These are phyloP conservation scores for Polymixis lichenea DNA, from an alignment of 2,888 invertebrate species.

Conservation along the genomic window DNA sequence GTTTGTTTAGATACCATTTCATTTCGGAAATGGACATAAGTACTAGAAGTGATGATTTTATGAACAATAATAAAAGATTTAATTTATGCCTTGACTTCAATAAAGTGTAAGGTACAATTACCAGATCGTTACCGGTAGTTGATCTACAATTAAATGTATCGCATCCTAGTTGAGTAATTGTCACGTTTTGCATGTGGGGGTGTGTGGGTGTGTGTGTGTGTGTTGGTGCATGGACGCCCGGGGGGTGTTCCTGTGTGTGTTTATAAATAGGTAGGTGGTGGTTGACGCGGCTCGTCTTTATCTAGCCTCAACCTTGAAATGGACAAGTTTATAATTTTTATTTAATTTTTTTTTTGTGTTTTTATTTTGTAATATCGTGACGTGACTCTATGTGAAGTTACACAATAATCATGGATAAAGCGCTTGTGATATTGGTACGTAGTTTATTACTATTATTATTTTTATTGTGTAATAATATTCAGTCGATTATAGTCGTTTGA, in stretches of 20 bases:
- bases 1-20: not conserved
- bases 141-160: conserved; percentile 59
- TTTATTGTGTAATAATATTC: not conserved
- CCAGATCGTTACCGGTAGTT: conserved; percentile 63
- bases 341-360: conserved; percentile 60
- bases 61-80: not conserved
- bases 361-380: conserved; percentile 67
- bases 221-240: conserved; percentile 58
- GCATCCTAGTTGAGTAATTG: conserved; percentile 66
- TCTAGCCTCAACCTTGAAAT: conserved; percentile 86
- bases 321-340: conserved; percentile 75
- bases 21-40: not conserved
- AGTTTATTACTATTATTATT: conserved; percentile 9
- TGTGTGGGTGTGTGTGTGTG: conserved; percentile 67
- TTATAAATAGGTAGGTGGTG: conserved; percentile 88
- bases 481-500: not conserved
- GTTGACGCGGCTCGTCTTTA: conserved; percentile 80
- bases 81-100: conserved; percentile 6
- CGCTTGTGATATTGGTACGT: conserved; percentile 80
- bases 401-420: conserved; percentile 79
- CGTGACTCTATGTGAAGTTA: conserved; percentile 69
- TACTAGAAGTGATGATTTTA: not conserved
- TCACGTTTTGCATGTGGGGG: conserved; percentile 59
- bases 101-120: conserved; percentile 59
- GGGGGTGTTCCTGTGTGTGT: conserved; percentile 81